Conservation (phyloP, 1,140 invertebrate species). For the Dreissena polymorpha region DNA sequence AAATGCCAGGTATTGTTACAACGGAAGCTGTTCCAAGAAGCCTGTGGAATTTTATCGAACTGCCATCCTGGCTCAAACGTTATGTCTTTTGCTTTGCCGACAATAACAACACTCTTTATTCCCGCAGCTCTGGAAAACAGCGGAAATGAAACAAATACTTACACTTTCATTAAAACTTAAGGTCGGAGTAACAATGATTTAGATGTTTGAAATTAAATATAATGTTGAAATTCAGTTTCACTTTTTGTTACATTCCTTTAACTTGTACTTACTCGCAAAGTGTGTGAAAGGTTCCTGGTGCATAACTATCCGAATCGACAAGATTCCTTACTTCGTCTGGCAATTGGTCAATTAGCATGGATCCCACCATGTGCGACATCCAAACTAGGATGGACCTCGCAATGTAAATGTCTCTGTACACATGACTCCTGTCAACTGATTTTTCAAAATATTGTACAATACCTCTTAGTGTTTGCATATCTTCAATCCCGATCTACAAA, state of each 20-base stretch:
- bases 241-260: too few relatives aligned
- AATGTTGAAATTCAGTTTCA: too few relatives aligned
- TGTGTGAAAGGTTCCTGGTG: too few relatives aligned
- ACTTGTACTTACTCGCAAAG: too few relatives aligned
- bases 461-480: neutral
- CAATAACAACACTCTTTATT: neutral
- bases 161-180: too few relatives aligned
- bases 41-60: neutral
- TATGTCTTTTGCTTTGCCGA: neutral
- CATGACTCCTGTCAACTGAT: neutral
- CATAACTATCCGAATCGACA: too few relatives aligned
- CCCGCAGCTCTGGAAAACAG: too few relatives aligned
- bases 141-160: too few relatives aligned
- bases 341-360: neutral
- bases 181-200: too few relatives aligned
- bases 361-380: neutral
- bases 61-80: neutral
- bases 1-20: neutral
- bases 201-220: too few relatives aligned
- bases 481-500: neutral
- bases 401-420: neutral
- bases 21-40: conserved; percentile 2
- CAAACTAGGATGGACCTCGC: neutral
- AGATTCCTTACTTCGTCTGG: too few relatives aligned
- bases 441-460: neutral